phyloP scores from a whole-genome alignment of 2,113 vertebrate genomes.

The Salvelinus fontinalis region DNA sequence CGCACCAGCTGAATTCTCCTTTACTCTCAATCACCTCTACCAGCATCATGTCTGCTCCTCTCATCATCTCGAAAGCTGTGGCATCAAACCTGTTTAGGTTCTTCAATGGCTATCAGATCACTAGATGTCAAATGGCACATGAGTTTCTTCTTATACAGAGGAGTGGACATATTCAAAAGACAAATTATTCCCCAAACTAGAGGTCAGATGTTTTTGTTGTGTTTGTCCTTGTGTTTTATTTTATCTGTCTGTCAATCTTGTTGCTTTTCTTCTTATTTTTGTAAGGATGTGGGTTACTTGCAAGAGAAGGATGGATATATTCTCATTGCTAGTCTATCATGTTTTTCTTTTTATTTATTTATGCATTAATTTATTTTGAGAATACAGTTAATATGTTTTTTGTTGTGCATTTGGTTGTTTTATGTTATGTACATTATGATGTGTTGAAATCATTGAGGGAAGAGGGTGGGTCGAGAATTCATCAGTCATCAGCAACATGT shows the following conservation, averaged over 20 bases:
- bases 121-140: not conserved
- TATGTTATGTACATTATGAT: not conserved
- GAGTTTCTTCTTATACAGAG: not conserved
- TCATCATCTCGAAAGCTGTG: slow-evolving; percentile 11
- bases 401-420: slow-evolving; percentile 23
- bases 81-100: not conserved
- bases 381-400: slow-evolving; percentile 9
- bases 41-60: slow-evolving; percentile 5
- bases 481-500: slow-evolving; percentile 8
- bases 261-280: slow-evolving; percentile 5
- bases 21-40: not conserved
- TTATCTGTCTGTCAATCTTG: not conserved
- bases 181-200: not conserved
- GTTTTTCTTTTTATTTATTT: slow-evolving; percentile 34
- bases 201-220: not conserved
- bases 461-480: not conserved
- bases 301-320: slow-evolving; percentile 7
- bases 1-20: slow-evolving; percentile 40
- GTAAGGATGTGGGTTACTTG: not conserved
- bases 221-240: not conserved
- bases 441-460: not conserved
- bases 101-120: not conserved
- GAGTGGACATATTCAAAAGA: slow-evolving; percentile 23
- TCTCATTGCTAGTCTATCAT: slow-evolving; percentile 19
- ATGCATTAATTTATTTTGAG: slow-evolving; percentile 26